Percentiles rank a stretch among this genome's conserved stretches.
phyloP scores from a whole-genome alignment of 2,888 invertebrate genomes.

The Halictus quadricinctus region DNA sequence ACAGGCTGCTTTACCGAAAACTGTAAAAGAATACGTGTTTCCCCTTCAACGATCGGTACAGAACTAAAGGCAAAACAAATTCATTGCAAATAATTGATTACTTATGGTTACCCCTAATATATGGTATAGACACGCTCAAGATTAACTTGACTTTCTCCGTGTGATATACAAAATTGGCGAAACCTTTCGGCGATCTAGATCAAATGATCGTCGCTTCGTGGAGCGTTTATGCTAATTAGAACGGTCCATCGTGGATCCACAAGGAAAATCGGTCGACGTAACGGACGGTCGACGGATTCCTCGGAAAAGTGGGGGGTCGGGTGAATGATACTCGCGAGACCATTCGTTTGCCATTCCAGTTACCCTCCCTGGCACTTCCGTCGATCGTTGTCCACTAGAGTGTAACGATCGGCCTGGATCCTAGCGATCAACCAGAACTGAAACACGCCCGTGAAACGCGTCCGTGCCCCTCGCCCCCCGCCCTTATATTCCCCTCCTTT shows the following conservation, averaged over 20 bases:
- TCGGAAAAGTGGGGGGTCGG: constrained; percentile 4
- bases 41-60: too few species aligned
- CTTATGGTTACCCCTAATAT: too few species aligned
- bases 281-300: background rate
- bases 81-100: too few species aligned
- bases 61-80: too few species aligned
- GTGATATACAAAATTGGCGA: too few species aligned
- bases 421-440: constrained; percentile 31
- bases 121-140: too few species aligned
- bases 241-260: background rate
- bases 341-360: constrained; percentile 47
- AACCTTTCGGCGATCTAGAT: too few species aligned
- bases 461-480: background rate
- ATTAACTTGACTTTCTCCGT: too few species aligned
- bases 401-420: constrained; percentile 59
- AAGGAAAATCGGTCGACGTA: constrained; percentile 21
- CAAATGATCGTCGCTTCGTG: too few species aligned
- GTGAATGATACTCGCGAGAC: constrained; percentile 32
- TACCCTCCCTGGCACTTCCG: constrained; percentile 46
- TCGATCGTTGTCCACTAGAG: constrained; percentile 53
- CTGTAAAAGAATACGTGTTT: too few species aligned
- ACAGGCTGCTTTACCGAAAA: too few species aligned
- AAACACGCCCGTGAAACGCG: constrained; percentile 35
- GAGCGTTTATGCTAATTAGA: background rate
- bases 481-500: background rate